Base-by-base conservation (phyloP, 1,140 invertebrate species). In the Nebria ingens region DNA sequence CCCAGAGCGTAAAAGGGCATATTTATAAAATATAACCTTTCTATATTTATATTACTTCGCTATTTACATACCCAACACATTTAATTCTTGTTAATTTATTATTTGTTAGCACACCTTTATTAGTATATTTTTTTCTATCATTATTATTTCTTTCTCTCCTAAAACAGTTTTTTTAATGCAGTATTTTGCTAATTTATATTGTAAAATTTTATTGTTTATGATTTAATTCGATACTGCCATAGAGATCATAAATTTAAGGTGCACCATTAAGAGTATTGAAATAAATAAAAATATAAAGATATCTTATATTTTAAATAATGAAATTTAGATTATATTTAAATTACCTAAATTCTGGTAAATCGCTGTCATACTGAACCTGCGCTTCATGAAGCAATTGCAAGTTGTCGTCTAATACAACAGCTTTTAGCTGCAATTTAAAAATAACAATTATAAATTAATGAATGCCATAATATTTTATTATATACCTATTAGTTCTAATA, bases 291-390 rank as follows among this genome's bases (percentile, higher is more conserved):
- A n/a, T n/a, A n/a, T n/a, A n/a, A n/a, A n/a, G n/a, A n/a, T n/a
- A n/a, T n/a, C n/a, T n/a, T n/a, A n/a, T n/a, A n/a, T n/a, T n/a
- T n/a, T n/a, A n/a, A n/a, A n/a, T n/a, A n/a, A n/a, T n/a, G n/a
- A n/a, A 52, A 45, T 12, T 53, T 21, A 15, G 38, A 38, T 21
- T 25, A 54, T 29, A 42, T 40, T 19, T 45, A 15, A 4, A 22
- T 71, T 79, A 90, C 89, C 86, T 84, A 69, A 91, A 96, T 75
- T 96, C 91, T 19, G 91, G 90, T 12, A 97, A 73, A 70, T 94
- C 91, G 61, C 78, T 82, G 70, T 97, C 93, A 77, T 93, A 97
- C 55, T 88, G 84, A 0, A 97, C 91, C 64, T 80, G 75, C 9
- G 85, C 84, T 69, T 94, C 84, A 64, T 87, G 79, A 12, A 89